Base-by-base conservation (phyloP, 2,888 invertebrate genomes). In the Acrobasis repandana region DNA sequence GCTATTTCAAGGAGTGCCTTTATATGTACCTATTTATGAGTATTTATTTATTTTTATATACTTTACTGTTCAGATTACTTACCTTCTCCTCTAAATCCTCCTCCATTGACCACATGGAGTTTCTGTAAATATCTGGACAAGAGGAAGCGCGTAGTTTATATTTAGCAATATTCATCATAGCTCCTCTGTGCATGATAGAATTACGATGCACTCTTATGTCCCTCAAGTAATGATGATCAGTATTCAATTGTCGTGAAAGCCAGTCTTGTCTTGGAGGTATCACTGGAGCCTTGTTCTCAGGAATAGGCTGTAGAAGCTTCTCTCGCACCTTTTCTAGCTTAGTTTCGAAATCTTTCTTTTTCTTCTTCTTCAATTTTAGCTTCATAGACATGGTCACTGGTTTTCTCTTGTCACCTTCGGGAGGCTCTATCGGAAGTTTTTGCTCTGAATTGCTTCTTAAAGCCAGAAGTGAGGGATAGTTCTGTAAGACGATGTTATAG, bases 111-210 rank as follows among this genome's bases (percentile, higher is more conserved):
- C 96, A 96, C 96, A 97, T 96, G 5, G 97, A 97, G 80, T 97
- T 97, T 68, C 95, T 94, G 77, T 96, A 97, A 76, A 98, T 97
- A 84, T 98, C 96, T 0, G 98, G 98, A 80, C 98, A 98, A 52
- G 98, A 98, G n/a, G 97, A 97, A 1, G 98, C 97, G 58, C 96
- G 92, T 61, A 97, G 87, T 62, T 95, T 94, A 82, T 97, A 97
- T 70, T 97, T 96, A 67, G 96, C 95, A 66, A 96, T 95, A 79
- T 96, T 97, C 80, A 97, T 93, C 93, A 97, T 96, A 58, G 97
- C 97, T 20, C 96, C 96, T 50, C 97, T 94, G 83, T 97, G 97
- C 93, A 97, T 96, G 60, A 97, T 95, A 2, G 96, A 96, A 80
- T 97, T 96, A 70, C 97, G 93, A 79, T 96, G 96, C 9, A 96